phyloP scores from a whole-genome alignment of 2,797 vertebrate genomes.

The Orestias chungarensis region DNA sequence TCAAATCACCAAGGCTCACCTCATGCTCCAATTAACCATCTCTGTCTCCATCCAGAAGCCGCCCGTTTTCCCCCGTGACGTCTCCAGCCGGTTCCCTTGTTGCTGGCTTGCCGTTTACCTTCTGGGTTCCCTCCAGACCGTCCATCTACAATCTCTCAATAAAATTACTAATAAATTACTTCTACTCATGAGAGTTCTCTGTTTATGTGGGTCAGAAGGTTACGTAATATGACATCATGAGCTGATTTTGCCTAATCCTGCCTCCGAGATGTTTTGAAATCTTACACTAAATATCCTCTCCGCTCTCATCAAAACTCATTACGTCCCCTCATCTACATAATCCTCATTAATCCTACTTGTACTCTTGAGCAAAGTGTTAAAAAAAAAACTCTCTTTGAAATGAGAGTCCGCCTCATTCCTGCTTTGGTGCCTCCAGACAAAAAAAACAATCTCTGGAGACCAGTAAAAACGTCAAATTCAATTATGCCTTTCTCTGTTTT shows the following conservation, averaged over 20 bases:
- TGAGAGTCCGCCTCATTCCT: slow-evolving; percentile 53
- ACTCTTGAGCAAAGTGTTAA: slow-evolving; percentile 55
- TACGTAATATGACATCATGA: too few species aligned
- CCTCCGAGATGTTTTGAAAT: slow-evolving; percentile 65
- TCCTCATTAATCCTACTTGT: slow-evolving; percentile 72
- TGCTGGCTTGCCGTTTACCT: too few species aligned
- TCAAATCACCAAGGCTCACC: too few species aligned
- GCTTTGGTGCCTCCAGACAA: slow-evolving; percentile 53
- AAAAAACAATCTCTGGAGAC: slow-evolving; percentile 73
- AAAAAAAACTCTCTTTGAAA: slow-evolving; percentile 57
- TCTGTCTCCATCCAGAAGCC: too few species aligned
- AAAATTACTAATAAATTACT: too few species aligned
- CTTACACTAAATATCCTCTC: slow-evolving; percentile 71
- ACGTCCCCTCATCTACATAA: slow-evolving; percentile 71
- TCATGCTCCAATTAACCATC: too few species aligned
- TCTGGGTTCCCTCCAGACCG: too few species aligned
- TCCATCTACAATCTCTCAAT: too few species aligned
- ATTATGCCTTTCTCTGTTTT: slow-evolving; percentile 68
- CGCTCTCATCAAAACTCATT: slow-evolving; percentile 69
- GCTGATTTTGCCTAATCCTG: slow-evolving; percentile 38
- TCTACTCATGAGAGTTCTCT: too few species aligned
- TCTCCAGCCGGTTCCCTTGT: too few species aligned
- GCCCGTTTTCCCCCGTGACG: too few species aligned
- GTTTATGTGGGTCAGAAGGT: too few species aligned
- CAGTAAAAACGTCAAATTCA: slow-evolving; percentile 77